These are phyloP conservation scores for Zaprionus ghesquierei DNA, from an alignment of 1,140 invertebrate genomes.

Conservation along the genomic window DNA sequence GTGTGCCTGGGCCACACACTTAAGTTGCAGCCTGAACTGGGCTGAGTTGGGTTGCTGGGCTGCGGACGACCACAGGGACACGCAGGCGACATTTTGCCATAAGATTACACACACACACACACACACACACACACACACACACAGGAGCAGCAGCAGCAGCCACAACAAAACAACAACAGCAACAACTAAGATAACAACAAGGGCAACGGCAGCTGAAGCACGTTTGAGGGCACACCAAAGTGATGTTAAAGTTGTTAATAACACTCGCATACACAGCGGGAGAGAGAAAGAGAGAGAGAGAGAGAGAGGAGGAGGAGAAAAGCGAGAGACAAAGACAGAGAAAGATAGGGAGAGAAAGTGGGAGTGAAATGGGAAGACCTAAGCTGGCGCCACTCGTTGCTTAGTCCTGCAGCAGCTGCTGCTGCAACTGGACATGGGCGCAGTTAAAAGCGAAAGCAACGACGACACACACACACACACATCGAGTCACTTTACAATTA, in stretches of 20 bases:
- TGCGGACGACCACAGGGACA: conserved; percentile 2
- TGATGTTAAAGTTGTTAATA: conserved; percentile 78
- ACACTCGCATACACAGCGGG: conserved; percentile 33
- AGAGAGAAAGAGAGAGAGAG: background rate
- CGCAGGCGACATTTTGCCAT: conserved; percentile 24
- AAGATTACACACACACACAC: conserved; percentile 37
- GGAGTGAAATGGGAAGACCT: too few species aligned
- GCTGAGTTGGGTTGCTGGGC: background rate
- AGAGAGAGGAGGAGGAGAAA: conserved; percentile 4
- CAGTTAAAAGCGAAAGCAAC: conserved; percentile 69
- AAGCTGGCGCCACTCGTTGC: background rate
- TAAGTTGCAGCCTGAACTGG: conserved; percentile 7
- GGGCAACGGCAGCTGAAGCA: conserved; percentile 27
- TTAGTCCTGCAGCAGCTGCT: background rate
- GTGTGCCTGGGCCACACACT: conserved; percentile 7
- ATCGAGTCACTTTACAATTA: conserved; percentile 70
- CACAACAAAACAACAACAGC: background rate
- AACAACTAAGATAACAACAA: conserved; percentile 22
- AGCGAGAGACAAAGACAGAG: background rate
- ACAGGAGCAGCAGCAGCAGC: conserved; percentile 8
- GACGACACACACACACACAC: conserved; percentile 19
- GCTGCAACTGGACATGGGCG: conserved; percentile 25
- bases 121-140: conserved; percentile 31
- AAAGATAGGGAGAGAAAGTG: background rate
- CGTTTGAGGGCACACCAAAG: conserved; percentile 66